Percentiles rank a stretch among this genome's conserved stretches.
Evolutionary conservation across 2,888 invertebrate species (phyloP).

Genomic region (Podotricha telesiphe): DNA sequence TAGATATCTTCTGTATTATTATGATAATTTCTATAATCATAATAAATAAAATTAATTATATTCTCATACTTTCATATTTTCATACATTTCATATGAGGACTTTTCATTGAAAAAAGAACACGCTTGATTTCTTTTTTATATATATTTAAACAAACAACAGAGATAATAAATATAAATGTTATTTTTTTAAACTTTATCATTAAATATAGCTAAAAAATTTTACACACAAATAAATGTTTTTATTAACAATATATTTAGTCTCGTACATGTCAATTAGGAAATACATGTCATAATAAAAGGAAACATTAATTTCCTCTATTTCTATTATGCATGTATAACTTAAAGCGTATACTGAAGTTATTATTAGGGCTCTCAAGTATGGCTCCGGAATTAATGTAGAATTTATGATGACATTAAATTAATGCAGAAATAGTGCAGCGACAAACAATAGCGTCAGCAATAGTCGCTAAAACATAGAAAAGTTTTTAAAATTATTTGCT

Average conservation of each 20-base stretch:
- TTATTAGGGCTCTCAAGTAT: conserved; percentile 28
- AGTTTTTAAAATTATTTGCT: too few relatives aligned
- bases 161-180: too few relatives aligned
- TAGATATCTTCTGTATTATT: not conserved
- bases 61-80: too few relatives aligned
- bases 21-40: not conserved
- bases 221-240: not conserved
- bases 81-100: too few relatives aligned
- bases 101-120: too few relatives aligned
- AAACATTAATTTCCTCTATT: conserved; percentile 21
- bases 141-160: too few relatives aligned
- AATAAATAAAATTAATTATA: not conserved
- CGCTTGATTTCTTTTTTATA: too few relatives aligned
- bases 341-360: conserved; percentile 33
- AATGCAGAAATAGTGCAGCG: conserved; percentile 76
- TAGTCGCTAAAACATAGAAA: conserved; percentile 25
- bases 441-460: conserved; percentile 35
- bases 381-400: conserved; percentile 66
- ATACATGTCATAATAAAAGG: too few relatives aligned
- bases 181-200: too few relatives aligned
- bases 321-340: conserved; percentile 24
- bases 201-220: too few relatives aligned
- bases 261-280: not conserved
- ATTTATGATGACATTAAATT: conserved; percentile 79
- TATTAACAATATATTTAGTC: not conserved